Evolutionary conservation across 2,888 invertebrate species (phyloP), one percentile per base, ranked within the genome.

Genomic region (Cryptophagus acutangulus): DNA sequence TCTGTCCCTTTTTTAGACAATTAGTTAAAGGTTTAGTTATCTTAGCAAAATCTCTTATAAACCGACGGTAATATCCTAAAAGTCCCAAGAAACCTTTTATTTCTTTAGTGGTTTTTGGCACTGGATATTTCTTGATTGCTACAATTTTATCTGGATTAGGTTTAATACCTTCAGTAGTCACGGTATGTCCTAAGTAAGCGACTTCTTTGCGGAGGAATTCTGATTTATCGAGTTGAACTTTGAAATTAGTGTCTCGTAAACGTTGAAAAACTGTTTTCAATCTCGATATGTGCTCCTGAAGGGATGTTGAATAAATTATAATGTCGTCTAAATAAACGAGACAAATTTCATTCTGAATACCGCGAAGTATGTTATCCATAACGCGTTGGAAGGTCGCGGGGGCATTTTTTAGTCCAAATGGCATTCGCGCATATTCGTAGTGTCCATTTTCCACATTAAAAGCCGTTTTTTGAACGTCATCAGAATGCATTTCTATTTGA

Each of bases 321-420:
- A 59, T 55, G 37, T 64, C 63, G 9, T 20, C 20, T 9, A 20
- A 20, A 9, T 20, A 20, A 6, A 20, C 20, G 20, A 20, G 20
- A 9, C 20, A 20, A 8, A 20, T 20, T 20, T 20, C 9, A 20
- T 8, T 9, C 20, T 9, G 20, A 20, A 20, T n/a, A n/a, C n/a
- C n/a, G n/a, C 40, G 20, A 17, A 60, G 31, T 2, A 59, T 38
- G 26, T 48, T 48, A 41, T 59, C 52, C 55, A 59, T 61, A 0
- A 56, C 43, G 1, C 55, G 24, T 40, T 58, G 54, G 40, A 59
- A 57, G 0, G 54, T 59, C 42, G n/a, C n/a, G n/a, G n/a, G n/a
- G n/a, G n/a, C n/a, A n/a, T n/a, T n/a, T n/a, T 52, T 54, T 9
- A 55, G 34, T 5, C 55, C 54, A 28, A 59, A 53, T n/a, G 58